Evolutionary conservation across 2,797 vertebrate species (phyloP), one percentile per base, ranked within the genome.

Genomic region (Champsocephalus esox): DNA sequence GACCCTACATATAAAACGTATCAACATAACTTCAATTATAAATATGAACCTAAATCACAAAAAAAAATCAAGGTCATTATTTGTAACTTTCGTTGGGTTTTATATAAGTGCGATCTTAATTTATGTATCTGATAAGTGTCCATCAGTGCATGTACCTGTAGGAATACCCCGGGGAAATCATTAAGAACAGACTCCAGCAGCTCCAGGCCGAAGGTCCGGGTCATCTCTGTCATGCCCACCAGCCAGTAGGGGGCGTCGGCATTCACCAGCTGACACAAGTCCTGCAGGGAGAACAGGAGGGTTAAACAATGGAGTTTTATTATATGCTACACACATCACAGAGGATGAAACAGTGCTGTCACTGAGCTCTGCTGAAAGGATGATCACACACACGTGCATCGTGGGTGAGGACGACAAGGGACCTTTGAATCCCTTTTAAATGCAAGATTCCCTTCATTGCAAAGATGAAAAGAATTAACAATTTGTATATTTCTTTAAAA

Each of bases 221-320:
- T 99, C 98, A 99, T 99, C 92, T 99, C 98, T 0, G 98, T 99
- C 98, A 99, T 99, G 50, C 98, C 98, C 81, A 99, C 96, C 9
- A 99, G 93, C 98, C 98, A 99, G 90, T 99, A 99, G 79, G 98
- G 98, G 80, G 98, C 98, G 65, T 99, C 98, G 12, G 98, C 98
- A 67, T 99, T 99, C 89, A 99, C 98, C 77, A 99, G 90, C 86
- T 99, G 98, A 90, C 98, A 99, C 73, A 99, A 92, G 85, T 99
- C 98, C 98, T 99, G 86, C 49, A 69, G 12, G 13, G 44, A 0
- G 12, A 57, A 90, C 46, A 78, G 55, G 17, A 75, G 63, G 55
- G 24, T 46, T 66, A 86, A 61, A 86, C 84, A 90, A 87, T 59
- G 48, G 24, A 67, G 32, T 48, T 14, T 54, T 86, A 17, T 54